phyloP scores from a whole-genome alignment of 2,797 vertebrate genomes.

The Acanthornis magna region DNA sequence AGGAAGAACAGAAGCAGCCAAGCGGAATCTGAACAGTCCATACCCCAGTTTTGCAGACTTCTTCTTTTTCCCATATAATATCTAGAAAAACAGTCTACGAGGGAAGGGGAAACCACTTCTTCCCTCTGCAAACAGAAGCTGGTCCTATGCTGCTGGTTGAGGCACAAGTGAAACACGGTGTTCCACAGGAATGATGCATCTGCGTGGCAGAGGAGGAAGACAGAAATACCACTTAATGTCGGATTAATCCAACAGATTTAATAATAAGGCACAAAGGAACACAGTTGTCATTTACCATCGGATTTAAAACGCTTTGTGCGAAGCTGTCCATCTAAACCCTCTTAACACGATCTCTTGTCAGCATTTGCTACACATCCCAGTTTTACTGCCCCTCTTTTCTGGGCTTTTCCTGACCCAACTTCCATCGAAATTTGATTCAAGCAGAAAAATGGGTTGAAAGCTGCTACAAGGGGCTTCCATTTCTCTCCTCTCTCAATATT shows the following conservation, averaged over 20 bases:
- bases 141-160: neutral
- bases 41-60: neutral
- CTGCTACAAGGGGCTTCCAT: neutral
- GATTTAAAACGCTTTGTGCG: conserved; percentile 22
- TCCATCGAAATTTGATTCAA: neutral
- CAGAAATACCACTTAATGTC: conserved; percentile 54
- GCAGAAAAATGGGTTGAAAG: neutral
- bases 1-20: neutral
- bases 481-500: neutral
- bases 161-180: neutral
- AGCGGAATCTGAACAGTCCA: neutral
- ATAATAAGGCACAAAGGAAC: conserved; percentile 30
- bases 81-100: neutral
- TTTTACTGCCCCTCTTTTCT: neutral
- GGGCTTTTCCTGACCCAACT: neutral
- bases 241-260: conserved; percentile 57
- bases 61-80: neutral
- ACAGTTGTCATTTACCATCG: neutral
- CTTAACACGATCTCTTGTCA: neutral
- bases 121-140: neutral
- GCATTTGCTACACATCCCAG: neutral
- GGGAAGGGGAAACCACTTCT: neutral
- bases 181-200: conserved; percentile 39
- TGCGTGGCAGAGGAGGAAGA: conserved; percentile 1
- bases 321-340: neutral